A percentile compares a stretch with the other conserved stretches of the same genome.
These are phyloP conservation scores for Thera britannica DNA, from an alignment of 2,888 invertebrate species.

Conservation along the genomic window DNA sequence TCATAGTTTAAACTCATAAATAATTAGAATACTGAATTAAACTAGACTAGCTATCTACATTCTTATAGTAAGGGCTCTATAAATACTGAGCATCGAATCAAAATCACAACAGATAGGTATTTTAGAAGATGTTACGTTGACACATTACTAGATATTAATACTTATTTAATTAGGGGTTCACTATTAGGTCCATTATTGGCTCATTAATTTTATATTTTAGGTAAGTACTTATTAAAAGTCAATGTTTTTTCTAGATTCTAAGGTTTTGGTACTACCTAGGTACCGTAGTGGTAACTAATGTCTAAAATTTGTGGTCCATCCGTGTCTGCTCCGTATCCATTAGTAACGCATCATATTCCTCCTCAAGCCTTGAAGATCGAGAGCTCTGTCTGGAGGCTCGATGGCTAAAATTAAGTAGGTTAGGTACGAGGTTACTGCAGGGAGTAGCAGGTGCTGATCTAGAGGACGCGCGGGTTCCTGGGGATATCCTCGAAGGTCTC, in stretches of 20 bases:
- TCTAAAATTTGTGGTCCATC: constrained; percentile 74
- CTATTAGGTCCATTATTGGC: constrained; percentile 32
- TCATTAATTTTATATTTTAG: not conserved
- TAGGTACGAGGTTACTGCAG: constrained; percentile 88
- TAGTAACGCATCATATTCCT: constrained; percentile 87
- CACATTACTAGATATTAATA: constrained; percentile 38
- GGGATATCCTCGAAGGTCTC: constrained; percentile 67
- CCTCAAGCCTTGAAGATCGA: constrained; percentile 73
- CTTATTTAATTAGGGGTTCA: constrained; percentile 21
- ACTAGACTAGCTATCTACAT: constrained; percentile 66
- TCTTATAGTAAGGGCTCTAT: constrained; percentile 48
- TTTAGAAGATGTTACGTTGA: constrained; percentile 47
- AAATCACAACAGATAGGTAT: constrained; percentile 73
- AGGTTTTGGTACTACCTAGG: not conserved
- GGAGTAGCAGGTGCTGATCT: constrained; percentile 93
- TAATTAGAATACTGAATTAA: constrained; percentile 49
- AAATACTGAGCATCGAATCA: constrained; percentile 69
- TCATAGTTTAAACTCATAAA: constrained; percentile 44
- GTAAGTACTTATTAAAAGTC: constrained; percentile 2
- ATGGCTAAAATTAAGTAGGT: constrained; percentile 85
- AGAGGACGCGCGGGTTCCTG: constrained; percentile 87
- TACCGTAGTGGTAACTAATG: constrained; percentile 6
- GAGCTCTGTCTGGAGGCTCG: constrained; percentile 79
- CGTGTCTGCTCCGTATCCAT: constrained; percentile 71
- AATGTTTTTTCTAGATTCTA: constrained; percentile 8